These are phyloP conservation scores for Podarcis siculus DNA, from an alignment of 2,797 vertebrate species.

Conservation along the genomic window DNA sequence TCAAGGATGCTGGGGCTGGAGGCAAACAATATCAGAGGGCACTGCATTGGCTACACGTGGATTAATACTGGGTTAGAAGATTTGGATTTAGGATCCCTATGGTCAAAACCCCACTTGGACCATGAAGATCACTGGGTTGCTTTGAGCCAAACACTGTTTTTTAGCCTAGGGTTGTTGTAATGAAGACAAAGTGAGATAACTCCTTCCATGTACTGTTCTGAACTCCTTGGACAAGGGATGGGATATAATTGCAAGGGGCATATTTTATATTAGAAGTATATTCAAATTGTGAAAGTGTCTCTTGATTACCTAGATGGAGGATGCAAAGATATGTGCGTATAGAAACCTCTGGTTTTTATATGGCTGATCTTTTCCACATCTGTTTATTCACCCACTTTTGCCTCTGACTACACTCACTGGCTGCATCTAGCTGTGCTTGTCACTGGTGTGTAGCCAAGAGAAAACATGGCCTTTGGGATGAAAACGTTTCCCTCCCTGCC, in stretches of 20 bases:
- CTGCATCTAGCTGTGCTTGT: too few relatives aligned
- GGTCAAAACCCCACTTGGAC: not conserved
- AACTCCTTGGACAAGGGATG: not conserved
- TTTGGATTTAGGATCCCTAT: not conserved
- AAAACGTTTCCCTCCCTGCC: too few relatives aligned
- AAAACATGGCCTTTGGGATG: too few relatives aligned
- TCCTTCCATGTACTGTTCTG: not conserved
- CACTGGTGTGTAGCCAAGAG: too few relatives aligned
- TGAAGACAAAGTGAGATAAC: not conserved
- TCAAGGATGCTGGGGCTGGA: not conserved
- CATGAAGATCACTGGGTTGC: not conserved
- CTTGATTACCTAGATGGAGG: too few relatives aligned
- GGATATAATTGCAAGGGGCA: not conserved
- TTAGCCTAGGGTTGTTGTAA: not conserved
- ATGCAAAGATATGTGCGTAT: too few relatives aligned
- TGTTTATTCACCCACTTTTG: too few relatives aligned
- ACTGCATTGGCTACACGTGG: not conserved
- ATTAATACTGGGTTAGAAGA: not conserved
- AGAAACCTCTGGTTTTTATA: too few relatives aligned
- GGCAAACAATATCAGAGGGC: not conserved
- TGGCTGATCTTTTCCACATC: too few relatives aligned
- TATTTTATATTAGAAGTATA: not conserved
- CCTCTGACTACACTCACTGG: too few relatives aligned
- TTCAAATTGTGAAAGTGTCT: too few relatives aligned
- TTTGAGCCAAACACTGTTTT: not conserved